A percentile compares a stretch with the other conserved stretches of the same genome.
Evolutionary conservation across 2,797 vertebrate species (phyloP).

Genomic region (Neosilurus hyrtlii): DNA sequence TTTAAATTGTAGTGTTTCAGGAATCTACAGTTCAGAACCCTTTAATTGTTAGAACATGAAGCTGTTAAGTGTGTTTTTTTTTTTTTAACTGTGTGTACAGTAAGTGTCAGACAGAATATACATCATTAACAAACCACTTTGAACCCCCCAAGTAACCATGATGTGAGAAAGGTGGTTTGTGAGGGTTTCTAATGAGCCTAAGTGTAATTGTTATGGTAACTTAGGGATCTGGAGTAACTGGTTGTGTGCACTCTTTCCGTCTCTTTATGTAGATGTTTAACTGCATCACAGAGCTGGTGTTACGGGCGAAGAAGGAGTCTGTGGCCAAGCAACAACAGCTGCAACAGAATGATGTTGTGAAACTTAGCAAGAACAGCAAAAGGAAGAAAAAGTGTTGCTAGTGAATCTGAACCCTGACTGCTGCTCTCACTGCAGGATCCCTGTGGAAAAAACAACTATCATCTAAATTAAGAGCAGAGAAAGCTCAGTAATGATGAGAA

Average conservation of each 20-base stretch:
- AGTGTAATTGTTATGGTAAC: background rate
- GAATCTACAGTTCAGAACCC: no score
- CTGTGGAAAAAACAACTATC: slow-evolving; percentile 63
- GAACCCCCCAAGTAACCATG: background rate
- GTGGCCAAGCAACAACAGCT: slow-evolving; percentile 96
- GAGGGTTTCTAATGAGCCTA: background rate
- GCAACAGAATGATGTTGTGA: slow-evolving; percentile 97
- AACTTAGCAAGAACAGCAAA: slow-evolving; percentile 98
- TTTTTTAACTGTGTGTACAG: background rate
- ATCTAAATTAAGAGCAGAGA: slow-evolving; percentile 72
- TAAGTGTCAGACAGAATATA: background rate
- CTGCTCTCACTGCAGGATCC: slow-evolving; percentile 51
- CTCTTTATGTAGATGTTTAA: slow-evolving; percentile 91
- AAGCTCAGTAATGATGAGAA: slow-evolving; percentile 72
- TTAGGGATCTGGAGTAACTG: background rate
- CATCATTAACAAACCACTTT: background rate
- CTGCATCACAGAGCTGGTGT: slow-evolving; percentile 97
- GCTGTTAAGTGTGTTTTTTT: background rate
- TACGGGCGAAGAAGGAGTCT: slow-evolving; percentile 97
- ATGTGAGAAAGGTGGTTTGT: background rate
- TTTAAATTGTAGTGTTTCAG: no score
- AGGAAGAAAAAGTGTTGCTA: slow-evolving; percentile 98
- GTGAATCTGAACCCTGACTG: slow-evolving; percentile 56
- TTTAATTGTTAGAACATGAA: no score
- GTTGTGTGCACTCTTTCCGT: slow-evolving; percentile 16